Conservation (phyloP, 2,888 invertebrate species). For the Diaprepes abbreviatus region DNA sequence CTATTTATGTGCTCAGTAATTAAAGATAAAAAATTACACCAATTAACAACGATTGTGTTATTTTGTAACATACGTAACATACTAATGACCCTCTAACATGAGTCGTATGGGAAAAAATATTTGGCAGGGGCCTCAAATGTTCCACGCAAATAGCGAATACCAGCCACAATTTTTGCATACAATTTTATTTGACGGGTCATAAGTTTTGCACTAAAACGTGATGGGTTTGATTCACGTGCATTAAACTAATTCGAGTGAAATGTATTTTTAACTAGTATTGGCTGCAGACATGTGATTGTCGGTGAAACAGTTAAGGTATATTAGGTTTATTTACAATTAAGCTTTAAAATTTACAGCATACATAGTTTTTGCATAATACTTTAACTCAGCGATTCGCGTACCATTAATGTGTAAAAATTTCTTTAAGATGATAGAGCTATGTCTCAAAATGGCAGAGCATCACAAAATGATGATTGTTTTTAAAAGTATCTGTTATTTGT, state of each 20-base stretch:
- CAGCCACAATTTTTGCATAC: neutral
- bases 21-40: neutral
- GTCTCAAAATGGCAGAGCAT: too few relatives aligned
- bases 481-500: too few relatives aligned
- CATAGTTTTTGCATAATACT: too few relatives aligned
- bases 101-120: neutral
- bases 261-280: neutral
- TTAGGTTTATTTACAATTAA: too few relatives aligned
- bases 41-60: neutral
- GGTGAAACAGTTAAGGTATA: too few relatives aligned
- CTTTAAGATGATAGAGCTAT: too few relatives aligned
- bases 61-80: neutral
- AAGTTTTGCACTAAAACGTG: neutral
- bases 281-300: too few relatives aligned
- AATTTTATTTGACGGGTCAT: neutral
- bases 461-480: too few relatives aligned
- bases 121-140: neutral
- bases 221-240: neutral
- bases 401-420: too few relatives aligned
- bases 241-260: neutral
- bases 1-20: neutral
- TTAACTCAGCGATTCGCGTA: too few relatives aligned
- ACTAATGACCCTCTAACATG: neutral
- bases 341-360: too few relatives aligned
- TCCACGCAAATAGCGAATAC: constrained; percentile 4